These are phyloP conservation scores for Caenorhabditis parvicauda DNA, from an alignment of 2,888 invertebrate genomes.

Conservation along the genomic window DNA sequence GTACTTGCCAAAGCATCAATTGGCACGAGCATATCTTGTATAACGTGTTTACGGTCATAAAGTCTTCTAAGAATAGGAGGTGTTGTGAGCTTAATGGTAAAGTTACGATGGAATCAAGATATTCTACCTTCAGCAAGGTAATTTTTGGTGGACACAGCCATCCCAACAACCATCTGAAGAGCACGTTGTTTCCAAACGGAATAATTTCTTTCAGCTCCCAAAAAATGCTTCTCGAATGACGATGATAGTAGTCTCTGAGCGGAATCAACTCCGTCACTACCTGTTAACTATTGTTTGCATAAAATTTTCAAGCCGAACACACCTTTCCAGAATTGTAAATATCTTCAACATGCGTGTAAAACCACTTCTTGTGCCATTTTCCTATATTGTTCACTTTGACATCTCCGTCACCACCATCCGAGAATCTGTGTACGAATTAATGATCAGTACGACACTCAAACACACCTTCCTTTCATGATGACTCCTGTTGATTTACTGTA, in stretches of 20 bases:
- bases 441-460: conserved; percentile 57
- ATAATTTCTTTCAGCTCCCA: conserved; percentile 84
- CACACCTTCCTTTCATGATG: conserved; percentile 77
- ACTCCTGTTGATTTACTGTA: conserved; percentile 73
- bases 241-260: conserved; percentile 78
- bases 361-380: conserved; percentile 80
- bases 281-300: neutral
- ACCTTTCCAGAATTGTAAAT: conserved; percentile 51
- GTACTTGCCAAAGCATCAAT: conserved; percentile 70
- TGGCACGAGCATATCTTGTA: conserved; percentile 80
- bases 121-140: conserved; percentile 72
- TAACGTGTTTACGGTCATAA: conserved; percentile 77
- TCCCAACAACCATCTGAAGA: conserved; percentile 76
- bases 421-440: conserved; percentile 24
- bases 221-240: conserved; percentile 78
- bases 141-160: conserved; percentile 83
- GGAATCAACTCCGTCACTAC: conserved; percentile 71
- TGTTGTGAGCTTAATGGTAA: conserved; percentile 25
- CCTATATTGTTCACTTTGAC: conserved; percentile 72
- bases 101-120: no score
- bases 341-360: conserved; percentile 75
- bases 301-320: conserved; percentile 1
- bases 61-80: conserved; percentile 62
- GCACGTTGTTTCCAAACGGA: conserved; percentile 76
- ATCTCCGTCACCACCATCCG: conserved; percentile 40